Evolutionary conservation across 2,113 vertebrate species (phyloP), one percentile per base, ranked within the genome.

Genomic region (Pimephales promelas): DNA sequence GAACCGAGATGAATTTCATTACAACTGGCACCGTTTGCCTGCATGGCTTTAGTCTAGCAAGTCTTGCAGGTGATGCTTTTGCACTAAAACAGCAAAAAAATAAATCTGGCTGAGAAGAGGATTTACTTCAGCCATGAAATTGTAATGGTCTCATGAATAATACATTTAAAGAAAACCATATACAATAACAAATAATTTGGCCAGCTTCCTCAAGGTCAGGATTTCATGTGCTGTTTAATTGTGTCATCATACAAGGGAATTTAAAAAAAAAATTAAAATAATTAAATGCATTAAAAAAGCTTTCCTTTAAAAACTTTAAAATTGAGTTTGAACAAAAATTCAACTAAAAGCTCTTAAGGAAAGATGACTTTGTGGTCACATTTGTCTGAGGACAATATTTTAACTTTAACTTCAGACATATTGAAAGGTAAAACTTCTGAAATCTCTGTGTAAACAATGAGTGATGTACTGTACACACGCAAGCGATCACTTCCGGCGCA

Each of bases 41-140:
- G 28, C 28, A 28, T 28, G 26, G 18, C 34, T 59, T 59, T 11
- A 61, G 22, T 26, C 34, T 47, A 49, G 40, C 47, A 28, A 28
- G 18, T n/a, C 82, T 40, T 40, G 61, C 40, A 76, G 62, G 43
- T 59, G 52, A 79, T 72, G 36, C 54, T 45, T 84, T 57, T 84
- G 34, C 62, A 26, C 49, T 78, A 78, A 72, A 84, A 72, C n/a
- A 71, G 54, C 52, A 77, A 28, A 10, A 66, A 73, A 59, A 78
- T 47, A 68, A 43, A 40, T 70, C 66, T 72, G 34, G n/a, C 36
- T 47, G 14, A 36, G 6, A 28, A 24, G 22, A 26, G 52, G n/a
- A 45, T 45, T n/a, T 36, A 64, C 68, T 71, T 81, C 64, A 79
- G 57, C 54, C 76, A 84, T 84, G 76, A 84, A 80, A 81, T 85